Evolutionary conservation across 2,113 vertebrate genomes (phyloP).

Genomic region (Gobiocypris rarus): DNA sequence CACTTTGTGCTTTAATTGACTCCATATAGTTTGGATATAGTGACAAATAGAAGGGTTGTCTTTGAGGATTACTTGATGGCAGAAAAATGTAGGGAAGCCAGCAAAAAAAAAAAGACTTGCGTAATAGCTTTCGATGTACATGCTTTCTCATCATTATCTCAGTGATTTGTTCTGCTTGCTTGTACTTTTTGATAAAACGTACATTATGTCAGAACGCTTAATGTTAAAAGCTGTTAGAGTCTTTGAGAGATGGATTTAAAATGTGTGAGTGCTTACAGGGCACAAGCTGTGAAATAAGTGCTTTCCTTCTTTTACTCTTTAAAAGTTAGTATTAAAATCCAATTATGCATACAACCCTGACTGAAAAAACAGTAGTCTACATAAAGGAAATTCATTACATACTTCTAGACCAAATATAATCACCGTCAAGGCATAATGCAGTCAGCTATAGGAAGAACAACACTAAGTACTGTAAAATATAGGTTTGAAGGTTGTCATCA

Average conservation of each 20-base stretch:
- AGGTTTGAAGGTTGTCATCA: slow-evolving; percentile 57
- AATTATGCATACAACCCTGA: background rate
- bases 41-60: slow-evolving; percentile 34
- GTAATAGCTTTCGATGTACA: slow-evolving; percentile 1
- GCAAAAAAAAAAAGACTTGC: slow-evolving; percentile 23
- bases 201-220: background rate
- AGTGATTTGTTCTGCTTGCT: background rate
- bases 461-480: background rate
- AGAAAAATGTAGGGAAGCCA: slow-evolving; percentile 40
- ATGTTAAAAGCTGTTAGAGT: slow-evolving; percentile 1
- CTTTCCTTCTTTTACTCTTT: background rate
- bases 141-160: slow-evolving; percentile 22
- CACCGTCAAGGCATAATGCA: background rate
- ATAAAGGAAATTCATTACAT: slow-evolving; percentile 1
- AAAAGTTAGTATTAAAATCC: background rate
- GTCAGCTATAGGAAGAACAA: background rate
- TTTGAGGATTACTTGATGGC: slow-evolving; percentile 49
- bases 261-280: background rate
- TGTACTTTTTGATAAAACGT: background rate
- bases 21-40: slow-evolving; percentile 55
- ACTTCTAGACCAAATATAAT: background rate
- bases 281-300: slow-evolving; percentile 19
- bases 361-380: background rate
- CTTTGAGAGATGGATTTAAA: background rate
- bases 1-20: slow-evolving; percentile 57